phyloP scores from a whole-genome alignment of 2,888 invertebrate species.

The Halictus ligatus region DNA sequence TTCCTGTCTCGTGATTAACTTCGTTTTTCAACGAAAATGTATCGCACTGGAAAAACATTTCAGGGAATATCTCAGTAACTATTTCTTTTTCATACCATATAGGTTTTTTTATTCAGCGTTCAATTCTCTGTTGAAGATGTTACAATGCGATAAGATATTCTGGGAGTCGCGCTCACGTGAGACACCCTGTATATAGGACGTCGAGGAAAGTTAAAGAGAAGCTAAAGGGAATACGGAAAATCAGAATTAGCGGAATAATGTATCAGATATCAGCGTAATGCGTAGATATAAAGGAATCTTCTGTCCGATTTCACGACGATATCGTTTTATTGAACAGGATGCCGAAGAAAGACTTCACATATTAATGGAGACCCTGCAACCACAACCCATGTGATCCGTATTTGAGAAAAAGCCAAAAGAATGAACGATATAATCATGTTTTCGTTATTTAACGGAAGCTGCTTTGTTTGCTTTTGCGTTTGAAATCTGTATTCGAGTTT shows the following conservation, averaged over 20 bases:
- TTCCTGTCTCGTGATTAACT: too few species aligned
- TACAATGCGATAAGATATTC: too few species aligned
- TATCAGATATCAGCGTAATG: slow-evolving; percentile 36
- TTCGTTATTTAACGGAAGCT: slow-evolving; percentile 30
- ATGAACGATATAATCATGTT: slow-evolving; percentile 35
- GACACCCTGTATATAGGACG: not conserved
- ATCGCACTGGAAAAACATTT: too few species aligned
- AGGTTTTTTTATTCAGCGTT: too few species aligned
- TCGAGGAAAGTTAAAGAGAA: not conserved
- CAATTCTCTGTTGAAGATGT: too few species aligned
- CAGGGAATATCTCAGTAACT: too few species aligned
- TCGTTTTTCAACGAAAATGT: too few species aligned
- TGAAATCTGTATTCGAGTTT: not conserved
- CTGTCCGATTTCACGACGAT: slow-evolving; percentile 34
- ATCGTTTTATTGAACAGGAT: slow-evolving; percentile 59
- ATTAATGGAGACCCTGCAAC: slow-evolving; percentile 50
- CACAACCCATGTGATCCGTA: slow-evolving; percentile 46
- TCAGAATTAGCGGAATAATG: slow-evolving; percentile 48
- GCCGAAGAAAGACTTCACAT: slow-evolving; percentile 37
- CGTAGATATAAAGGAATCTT: slow-evolving; percentile 46
- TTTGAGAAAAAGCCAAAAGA: slow-evolving; percentile 42
- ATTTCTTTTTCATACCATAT: too few species aligned
- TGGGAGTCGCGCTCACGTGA: too few species aligned
- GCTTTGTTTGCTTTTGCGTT: not conserved
- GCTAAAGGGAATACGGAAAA: slow-evolving; percentile 47